A percentile compares a stretch with the other conserved stretches of the same genome.
Conservation (phyloP, 2,888 invertebrate genomes). For the Diaphora mendica region DNA sequence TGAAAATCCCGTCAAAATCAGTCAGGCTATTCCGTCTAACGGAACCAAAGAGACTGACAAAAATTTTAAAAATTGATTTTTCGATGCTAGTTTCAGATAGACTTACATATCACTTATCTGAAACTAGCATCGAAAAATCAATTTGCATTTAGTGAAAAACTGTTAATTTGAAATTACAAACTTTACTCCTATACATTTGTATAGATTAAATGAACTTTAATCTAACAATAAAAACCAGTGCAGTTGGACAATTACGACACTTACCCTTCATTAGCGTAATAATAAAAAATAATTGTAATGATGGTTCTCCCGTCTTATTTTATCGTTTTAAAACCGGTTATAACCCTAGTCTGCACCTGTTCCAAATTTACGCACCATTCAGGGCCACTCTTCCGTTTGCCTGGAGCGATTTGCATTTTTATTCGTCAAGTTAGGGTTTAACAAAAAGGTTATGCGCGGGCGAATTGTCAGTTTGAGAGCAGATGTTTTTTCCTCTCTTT, state of each 20-base stretch:
- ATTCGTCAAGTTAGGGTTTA: constrained; percentile 64
- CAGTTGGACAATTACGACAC: constrained; percentile 7
- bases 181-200: no score
- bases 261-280: constrained; percentile 45
- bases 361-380: constrained; percentile 74
- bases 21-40: no score
- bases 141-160: no score
- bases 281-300: constrained; percentile 48
- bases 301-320: constrained; percentile 45
- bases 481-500: constrained; percentile 17
- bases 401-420: constrained; percentile 73
- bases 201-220: no score
- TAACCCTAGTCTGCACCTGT: constrained; percentile 73
- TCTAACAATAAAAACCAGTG: constrained; percentile 3
- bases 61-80: no score
- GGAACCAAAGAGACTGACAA: no score
- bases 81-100: no score
- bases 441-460: constrained; percentile 26
- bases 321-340: constrained; percentile 62
- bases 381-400: constrained; percentile 76
- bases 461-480: constrained; percentile 17
- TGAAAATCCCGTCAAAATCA: no score
- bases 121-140: no score
- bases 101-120: no score
- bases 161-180: no score